Evolutionary conservation across 64 coral and sea anemone species (phyloP), one percentile per base, ranked within the genome.

Genomic region (Porites lutea): DNA sequence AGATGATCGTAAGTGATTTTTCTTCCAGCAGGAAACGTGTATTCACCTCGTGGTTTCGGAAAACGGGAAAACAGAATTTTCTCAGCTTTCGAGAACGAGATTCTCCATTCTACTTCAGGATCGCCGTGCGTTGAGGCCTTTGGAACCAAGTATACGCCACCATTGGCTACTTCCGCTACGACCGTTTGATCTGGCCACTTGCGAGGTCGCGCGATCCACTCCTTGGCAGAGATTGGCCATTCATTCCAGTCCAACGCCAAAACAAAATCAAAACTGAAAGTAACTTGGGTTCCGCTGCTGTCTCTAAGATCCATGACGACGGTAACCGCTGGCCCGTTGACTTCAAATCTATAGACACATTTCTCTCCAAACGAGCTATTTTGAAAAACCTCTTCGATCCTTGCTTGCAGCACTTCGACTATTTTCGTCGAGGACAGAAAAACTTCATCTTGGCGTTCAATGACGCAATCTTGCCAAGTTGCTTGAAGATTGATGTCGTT

Each of bases 1-100:
- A 71, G 68, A 43, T 71, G 68, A 71, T 71, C 68, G 43, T 71
- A 71, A 37, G 27, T 43, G 68, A 71, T 71, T 71, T 71, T 71
- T 81, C 87, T 14, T 43, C 65, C 79, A 90, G 19, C 7, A 51
- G 64, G 59, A 78, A 87, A 59, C 3, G 88, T 19, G 66, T 70
- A 20, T 79, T 88, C 66, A 71, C 68, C 68, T 43, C 27, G 27
- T 21, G 18, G 76, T 81, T 64, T 93, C 22, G 43, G 57, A 48
- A 59, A 73, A 44, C 12, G 44, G 21, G 68, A 37, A 89, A 77
- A 89, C 9, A 89, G 72, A 13, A 48, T 77, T 89, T 77, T 89
- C 72, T 89, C 87, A 52, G 87, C 87, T 62, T 78, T 77, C 5
- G 71, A 77, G 23, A 89, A 89, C 15, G 87, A 89, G 45, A 89